Conservation (phyloP, 2,797 vertebrate species). For the Chrysocyon brachyurus region DNA sequence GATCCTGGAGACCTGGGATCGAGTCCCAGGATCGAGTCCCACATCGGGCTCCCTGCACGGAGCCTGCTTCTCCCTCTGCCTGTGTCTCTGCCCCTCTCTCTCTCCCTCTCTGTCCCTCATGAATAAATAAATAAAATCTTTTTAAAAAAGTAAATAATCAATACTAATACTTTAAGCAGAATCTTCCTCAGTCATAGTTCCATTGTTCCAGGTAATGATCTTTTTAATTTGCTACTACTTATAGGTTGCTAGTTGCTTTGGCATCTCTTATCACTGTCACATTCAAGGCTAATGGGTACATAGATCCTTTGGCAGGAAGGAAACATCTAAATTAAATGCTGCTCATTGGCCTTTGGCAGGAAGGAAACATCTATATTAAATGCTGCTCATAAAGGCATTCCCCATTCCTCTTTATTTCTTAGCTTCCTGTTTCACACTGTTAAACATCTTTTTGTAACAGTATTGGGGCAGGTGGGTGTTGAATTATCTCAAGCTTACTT, state of each 20-base stretch:
- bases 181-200: background rate
- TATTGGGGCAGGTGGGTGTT: background rate
- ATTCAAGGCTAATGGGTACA: background rate
- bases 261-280: background rate
- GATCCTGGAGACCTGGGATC: too few species aligned
- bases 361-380: background rate
- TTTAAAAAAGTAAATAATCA: background rate
- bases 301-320: background rate
- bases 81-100: too few species aligned
- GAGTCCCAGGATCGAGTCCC: too few species aligned
- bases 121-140: too few species aligned
- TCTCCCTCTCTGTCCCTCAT: too few species aligned
- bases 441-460: background rate
- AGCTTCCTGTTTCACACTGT: background rate
- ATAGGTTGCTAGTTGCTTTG: background rate
- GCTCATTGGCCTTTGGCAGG: background rate
- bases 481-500: background rate
- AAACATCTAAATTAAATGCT: background rate
- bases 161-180: background rate
- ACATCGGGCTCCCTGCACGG: too few species aligned
- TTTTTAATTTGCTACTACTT: slow-evolving; percentile 39
- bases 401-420: background rate
- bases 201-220: background rate
- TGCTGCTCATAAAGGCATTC: background rate
- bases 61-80: too few species aligned